A percentile compares a stretch with the other conserved stretches of the same genome.
Evolutionary conservation across 1,140 invertebrate species (phyloP).

Genomic region (Sycophila sp.): DNA sequence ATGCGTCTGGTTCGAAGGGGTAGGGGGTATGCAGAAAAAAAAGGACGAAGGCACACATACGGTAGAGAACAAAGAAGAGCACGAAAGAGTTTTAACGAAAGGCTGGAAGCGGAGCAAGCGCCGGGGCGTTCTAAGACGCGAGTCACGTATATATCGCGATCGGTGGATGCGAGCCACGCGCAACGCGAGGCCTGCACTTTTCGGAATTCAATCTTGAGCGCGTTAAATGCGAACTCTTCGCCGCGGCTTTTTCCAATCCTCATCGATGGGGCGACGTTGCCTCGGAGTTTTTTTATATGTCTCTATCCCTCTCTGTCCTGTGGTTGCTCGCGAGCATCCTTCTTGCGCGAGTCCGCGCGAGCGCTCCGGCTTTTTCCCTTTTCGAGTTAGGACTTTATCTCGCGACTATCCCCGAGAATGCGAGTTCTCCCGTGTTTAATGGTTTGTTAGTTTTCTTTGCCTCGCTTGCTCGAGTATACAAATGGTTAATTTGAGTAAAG

Average conservation of each 20-base stretch:
- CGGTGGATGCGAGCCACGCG: not conserved
- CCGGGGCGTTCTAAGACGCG: not conserved
- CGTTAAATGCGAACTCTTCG: not conserved
- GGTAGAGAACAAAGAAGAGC: not conserved
- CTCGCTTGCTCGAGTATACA: too few relatives aligned
- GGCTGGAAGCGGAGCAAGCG: not conserved
- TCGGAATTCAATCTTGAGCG: slow-evolving; percentile 7
- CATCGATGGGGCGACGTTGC: too few relatives aligned
- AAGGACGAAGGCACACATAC: not conserved
- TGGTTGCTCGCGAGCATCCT: too few relatives aligned
- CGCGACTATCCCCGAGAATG: not conserved
- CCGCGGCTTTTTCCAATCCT: not conserved
- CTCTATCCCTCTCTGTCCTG: too few relatives aligned
- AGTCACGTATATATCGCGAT: slow-evolving; percentile 18
- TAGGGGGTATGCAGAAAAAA: not conserved
- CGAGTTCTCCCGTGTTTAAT: too few relatives aligned
- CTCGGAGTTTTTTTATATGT: too few relatives aligned
- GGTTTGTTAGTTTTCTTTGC: too few relatives aligned
- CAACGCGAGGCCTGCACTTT: not conserved
- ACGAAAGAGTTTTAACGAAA: not conserved
- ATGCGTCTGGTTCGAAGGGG: not conserved
- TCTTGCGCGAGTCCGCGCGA: too few relatives aligned
- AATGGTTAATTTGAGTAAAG: too few relatives aligned
- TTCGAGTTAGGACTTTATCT: not conserved
- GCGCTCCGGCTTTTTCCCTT: too few relatives aligned